A percentile compares a stretch with the other conserved stretches of the same genome.
Evolutionary conservation across 2,113 vertebrate genomes (phyloP).

Genomic region (Lepus europaeus): DNA sequence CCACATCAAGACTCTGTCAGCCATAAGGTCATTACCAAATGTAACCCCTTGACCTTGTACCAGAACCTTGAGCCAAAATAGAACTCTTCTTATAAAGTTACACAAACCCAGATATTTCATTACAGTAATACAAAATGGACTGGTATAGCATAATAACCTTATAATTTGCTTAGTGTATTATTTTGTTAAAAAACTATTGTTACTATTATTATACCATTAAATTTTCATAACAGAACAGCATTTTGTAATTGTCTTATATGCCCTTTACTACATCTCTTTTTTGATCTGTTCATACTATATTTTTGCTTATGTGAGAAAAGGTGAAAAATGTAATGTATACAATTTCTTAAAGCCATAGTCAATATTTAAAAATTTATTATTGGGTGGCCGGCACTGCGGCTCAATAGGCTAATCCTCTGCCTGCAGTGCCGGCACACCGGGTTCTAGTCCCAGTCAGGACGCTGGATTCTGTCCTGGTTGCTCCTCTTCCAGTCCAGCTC

Average conservation of each 20-base stretch:
- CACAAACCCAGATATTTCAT: no score
- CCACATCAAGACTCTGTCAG: no score
- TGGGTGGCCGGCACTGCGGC: neutral
- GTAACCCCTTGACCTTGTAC: no score
- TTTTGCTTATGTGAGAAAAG: conserved; percentile 14
- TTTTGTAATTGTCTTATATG: neutral
- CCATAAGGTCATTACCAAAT: no score
- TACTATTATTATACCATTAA: neutral
- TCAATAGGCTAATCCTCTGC: no score
- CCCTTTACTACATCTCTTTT: neutral
- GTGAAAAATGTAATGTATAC: neutral
- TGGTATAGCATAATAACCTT: neutral
- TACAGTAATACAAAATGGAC: no score
- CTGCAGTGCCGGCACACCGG: no score
- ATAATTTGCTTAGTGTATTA: neutral
- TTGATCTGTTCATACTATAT: neutral
- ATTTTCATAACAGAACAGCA: neutral
- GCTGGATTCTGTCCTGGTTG: no score
- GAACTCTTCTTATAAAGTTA: no score
- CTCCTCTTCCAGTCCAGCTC: no score
- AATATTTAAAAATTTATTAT: neutral
- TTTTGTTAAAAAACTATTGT: neutral
- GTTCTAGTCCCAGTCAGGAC: no score
- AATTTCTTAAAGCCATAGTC: neutral
- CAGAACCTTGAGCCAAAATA: no score